phyloP scores from a whole-genome alignment of 2,113 vertebrate genomes.

The Fulmarus glacialis region DNA sequence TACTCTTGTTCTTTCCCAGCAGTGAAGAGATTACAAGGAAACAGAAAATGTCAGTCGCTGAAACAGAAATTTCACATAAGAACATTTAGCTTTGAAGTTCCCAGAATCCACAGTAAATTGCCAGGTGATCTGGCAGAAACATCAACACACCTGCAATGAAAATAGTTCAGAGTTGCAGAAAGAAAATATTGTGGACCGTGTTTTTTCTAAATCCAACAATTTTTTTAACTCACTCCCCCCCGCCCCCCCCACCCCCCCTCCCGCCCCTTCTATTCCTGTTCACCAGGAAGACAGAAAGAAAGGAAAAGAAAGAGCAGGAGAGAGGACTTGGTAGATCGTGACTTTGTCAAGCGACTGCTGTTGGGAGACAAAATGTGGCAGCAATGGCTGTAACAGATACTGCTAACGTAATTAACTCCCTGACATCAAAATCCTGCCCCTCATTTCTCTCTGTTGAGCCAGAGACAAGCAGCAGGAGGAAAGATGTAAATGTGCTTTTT shows the following conservation, averaged over 20 bases:
- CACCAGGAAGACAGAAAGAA: background rate
- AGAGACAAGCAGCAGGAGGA: background rate
- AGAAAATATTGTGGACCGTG: background rate
- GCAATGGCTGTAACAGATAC: background rate
- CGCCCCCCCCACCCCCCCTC: too few relatives aligned
- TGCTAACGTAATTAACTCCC: background rate
- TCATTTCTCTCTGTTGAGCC: background rate
- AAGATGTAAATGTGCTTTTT: background rate
- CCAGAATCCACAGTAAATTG: constrained; percentile 9
- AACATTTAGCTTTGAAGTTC: constrained; percentile 44
- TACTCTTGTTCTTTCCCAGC: constrained; percentile 1
- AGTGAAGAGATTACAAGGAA: background rate
- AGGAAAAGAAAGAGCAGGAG: background rate
- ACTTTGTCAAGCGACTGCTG: background rate
- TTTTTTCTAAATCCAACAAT: background rate
- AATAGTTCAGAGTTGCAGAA: background rate
- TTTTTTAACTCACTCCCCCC: background rate
- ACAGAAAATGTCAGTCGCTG: background rate
- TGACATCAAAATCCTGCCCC: background rate
- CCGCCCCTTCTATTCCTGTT: background rate
- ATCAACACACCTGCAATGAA: constrained; percentile 40
- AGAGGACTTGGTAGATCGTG: background rate
- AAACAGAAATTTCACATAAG: constrained; percentile 7
- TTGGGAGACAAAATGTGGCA: background rate
- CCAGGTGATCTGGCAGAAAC: constrained; percentile 52